These are phyloP conservation scores for Arctopsyche grandis DNA, from an alignment of 1,140 invertebrate species.

Conservation along the genomic window DNA sequence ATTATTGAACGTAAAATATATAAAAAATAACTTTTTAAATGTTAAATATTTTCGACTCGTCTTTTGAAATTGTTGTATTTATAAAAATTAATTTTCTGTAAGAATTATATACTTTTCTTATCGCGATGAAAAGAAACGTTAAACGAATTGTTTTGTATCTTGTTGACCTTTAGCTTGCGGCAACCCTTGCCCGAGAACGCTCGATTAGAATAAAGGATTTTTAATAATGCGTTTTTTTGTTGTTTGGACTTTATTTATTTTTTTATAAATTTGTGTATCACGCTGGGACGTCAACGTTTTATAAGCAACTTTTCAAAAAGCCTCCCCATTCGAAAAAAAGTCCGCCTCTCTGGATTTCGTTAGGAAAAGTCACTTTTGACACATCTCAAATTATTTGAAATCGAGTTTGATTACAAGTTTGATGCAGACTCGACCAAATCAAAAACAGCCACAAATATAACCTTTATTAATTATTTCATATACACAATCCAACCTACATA, in stretches of 20 bases:
- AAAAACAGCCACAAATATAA: neutral
- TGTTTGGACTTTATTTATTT: slow-evolving; percentile 33
- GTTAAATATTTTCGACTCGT: no score
- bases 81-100: no score
- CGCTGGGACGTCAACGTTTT: slow-evolving; percentile 51
- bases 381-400: slow-evolving; percentile 41
- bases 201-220: slow-evolving; percentile 51
- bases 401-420: slow-evolving; percentile 36
- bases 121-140: slow-evolving; percentile 14
- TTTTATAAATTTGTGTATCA: slow-evolving; percentile 53
- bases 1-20: no score
- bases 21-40: no score
- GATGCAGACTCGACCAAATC: neutral
- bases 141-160: slow-evolving; percentile 22
- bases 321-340: slow-evolving; percentile 8
- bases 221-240: slow-evolving; percentile 52
- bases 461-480: no score
- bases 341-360: slow-evolving; percentile 30
- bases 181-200: slow-evolving; percentile 34
- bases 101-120: neutral
- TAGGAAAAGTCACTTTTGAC: slow-evolving; percentile 46
- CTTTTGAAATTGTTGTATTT: neutral
- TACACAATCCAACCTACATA: no score
- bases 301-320: slow-evolving; percentile 43
- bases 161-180: slow-evolving; percentile 3